Conservation (phyloP, 2,113 vertebrate genomes). For the Microcebus tavaratra region DNA sequence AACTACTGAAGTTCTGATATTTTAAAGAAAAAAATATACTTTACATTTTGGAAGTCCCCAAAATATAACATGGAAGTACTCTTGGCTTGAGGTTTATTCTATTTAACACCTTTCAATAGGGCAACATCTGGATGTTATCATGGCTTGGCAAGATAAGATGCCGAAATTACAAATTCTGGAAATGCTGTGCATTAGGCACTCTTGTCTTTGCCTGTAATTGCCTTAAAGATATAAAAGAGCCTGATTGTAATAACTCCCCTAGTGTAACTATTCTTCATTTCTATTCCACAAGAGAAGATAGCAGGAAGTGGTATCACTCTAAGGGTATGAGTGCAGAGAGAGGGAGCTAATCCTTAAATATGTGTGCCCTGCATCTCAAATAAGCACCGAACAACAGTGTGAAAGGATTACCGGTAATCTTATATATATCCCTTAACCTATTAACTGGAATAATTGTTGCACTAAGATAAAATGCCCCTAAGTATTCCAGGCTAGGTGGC, state of each 20-base stretch:
- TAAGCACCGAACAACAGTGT: constrained; percentile 68
- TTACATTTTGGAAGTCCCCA: constrained; percentile 71
- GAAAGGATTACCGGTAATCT: constrained; percentile 73
- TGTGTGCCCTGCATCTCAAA: constrained; percentile 82
- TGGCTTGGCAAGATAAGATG: constrained; percentile 77
- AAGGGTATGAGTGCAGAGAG: constrained; percentile 80
- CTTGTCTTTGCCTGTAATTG: constrained; percentile 86
- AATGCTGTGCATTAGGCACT: constrained; percentile 82
- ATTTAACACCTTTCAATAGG: constrained; percentile 81
- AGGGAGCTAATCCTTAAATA: constrained; percentile 79
- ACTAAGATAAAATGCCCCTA: constrained; percentile 76
- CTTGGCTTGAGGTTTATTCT: constrained; percentile 76
- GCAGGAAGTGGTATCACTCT: constrained; percentile 83
- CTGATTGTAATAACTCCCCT: constrained; percentile 83
- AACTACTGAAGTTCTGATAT: constrained; percentile 3
- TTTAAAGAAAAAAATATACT: constrained; percentile 64
- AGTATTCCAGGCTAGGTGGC: constrained; percentile 73
- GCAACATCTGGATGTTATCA: constrained; percentile 82
- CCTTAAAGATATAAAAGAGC: constrained; percentile 84
- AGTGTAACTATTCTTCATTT: constrained; percentile 80
- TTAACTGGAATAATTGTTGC: constrained; percentile 82
- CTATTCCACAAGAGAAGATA: constrained; percentile 80
- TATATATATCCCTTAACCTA: constrained; percentile 75
- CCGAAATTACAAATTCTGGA: constrained; percentile 80
- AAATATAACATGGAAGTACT: constrained; percentile 71